A percentile compares a stretch with the other conserved stretches of the same genome.
Evolutionary conservation across 2,888 invertebrate species (phyloP).

Genomic region (Tenthredo scrophulariae): DNA sequence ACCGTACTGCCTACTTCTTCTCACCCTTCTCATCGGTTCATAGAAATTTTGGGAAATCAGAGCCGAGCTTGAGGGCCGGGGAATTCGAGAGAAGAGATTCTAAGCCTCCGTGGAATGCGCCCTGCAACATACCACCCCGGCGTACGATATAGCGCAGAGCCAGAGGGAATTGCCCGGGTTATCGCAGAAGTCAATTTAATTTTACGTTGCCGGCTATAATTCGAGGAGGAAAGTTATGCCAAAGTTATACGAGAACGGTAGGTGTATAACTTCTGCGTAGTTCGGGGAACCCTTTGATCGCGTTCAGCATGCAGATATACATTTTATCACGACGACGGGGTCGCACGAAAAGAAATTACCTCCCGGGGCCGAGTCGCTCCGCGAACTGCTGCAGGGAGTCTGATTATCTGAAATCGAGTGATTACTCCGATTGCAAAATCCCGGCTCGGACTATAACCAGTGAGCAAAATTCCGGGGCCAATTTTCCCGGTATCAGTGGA

Average conservation of each 20-base stretch:
- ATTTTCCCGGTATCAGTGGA: constrained; percentile 12
- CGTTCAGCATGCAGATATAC: background rate
- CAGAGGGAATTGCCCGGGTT: background rate
- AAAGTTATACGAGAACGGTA: background rate
- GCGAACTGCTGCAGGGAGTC: background rate
- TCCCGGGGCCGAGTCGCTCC: background rate
- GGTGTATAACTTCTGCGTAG: background rate
- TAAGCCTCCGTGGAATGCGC: background rate
- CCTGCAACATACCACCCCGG: background rate
- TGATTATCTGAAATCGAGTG: background rate
- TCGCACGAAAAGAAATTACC: too few relatives aligned
- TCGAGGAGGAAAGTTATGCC: background rate
- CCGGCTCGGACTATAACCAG: too few relatives aligned
- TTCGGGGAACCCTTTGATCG: background rate
- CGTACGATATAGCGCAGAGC: background rate
- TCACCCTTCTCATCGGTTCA: background rate
- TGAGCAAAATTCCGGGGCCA: background rate
- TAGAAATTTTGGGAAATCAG: background rate
- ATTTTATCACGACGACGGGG: too few relatives aligned
- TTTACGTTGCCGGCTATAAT: background rate
- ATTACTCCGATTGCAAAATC: background rate
- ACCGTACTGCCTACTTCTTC: background rate
- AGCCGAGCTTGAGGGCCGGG: background rate
- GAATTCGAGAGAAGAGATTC: background rate
- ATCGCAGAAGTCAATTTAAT: constrained; percentile 25